These are phyloP conservation scores for Clepsis dumicolana DNA, from an alignment of 2,888 invertebrate genomes.

Conservation along the genomic window DNA sequence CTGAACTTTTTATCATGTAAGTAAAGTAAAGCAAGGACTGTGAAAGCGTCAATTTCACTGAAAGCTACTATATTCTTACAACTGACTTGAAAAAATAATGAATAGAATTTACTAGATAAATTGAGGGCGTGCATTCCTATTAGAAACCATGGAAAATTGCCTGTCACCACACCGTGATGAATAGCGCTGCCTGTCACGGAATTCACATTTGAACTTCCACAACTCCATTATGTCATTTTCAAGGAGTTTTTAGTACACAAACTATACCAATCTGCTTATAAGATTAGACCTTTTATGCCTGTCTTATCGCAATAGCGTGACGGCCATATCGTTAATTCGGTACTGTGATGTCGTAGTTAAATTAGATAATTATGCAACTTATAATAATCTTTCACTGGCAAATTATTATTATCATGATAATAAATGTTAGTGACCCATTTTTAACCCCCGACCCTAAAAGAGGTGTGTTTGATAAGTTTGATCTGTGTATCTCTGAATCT, in stretches of 20 bases:
- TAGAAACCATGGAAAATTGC: not conserved
- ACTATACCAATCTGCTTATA: not conserved
- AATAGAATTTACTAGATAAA: conserved; percentile 4
- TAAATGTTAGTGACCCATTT: too few species aligned
- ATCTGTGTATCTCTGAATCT: too few species aligned
- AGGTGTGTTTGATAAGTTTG: too few species aligned
- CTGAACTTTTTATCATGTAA: too few species aligned
- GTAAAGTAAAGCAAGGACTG: not conserved
- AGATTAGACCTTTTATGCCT: not conserved
- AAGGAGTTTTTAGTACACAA: not conserved
- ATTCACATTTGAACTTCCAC: conserved; percentile 6
- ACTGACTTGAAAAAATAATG: not conserved
- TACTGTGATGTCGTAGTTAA: too few species aligned
- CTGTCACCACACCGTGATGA: conserved; percentile 13
- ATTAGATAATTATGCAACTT: too few species aligned
- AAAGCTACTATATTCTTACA: not conserved
- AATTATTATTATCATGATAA: too few species aligned
- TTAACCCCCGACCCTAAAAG: too few species aligned
- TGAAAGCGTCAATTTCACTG: not conserved
- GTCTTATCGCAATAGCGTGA: too few species aligned
- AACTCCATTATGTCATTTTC: not conserved
- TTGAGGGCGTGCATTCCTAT: not conserved
- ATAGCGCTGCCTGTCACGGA: not conserved
- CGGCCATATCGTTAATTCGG: too few species aligned
- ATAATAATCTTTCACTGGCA: too few species aligned